Evolutionary conservation across 2,888 invertebrate species (phyloP).

Genomic region (Digitonthophagus gazella): DNA sequence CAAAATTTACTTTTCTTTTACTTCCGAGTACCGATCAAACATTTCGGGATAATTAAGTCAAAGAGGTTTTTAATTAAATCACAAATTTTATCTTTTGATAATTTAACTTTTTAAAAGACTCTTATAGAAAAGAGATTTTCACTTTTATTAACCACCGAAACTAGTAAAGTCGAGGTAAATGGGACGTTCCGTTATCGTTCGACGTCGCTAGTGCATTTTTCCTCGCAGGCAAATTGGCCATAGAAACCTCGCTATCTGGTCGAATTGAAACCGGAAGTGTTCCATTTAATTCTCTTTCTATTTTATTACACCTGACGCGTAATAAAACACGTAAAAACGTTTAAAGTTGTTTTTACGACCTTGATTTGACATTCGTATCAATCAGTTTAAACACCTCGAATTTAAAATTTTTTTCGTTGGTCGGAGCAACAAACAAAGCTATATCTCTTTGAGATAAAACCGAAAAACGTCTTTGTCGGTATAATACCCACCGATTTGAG

Average conservation of each 20-base stretch:
- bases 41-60: too few relatives aligned
- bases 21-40: neutral
- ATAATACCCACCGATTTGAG: neutral
- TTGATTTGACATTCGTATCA: neutral
- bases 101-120: too few relatives aligned
- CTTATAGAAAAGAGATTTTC: neutral
- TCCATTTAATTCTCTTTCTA: neutral
- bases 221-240: neutral
- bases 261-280: neutral
- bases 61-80: too few relatives aligned
- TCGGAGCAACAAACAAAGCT: neutral
- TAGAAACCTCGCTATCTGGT: neutral
- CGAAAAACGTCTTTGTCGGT: neutral
- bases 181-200: neutral
- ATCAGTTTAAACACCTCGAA: neutral
- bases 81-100: too few relatives aligned
- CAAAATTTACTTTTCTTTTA: slow-evolving; percentile 8
- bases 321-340: neutral
- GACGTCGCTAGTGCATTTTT: neutral
- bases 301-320: slow-evolving; percentile 1
- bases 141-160: neutral
- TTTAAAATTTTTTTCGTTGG: neutral
- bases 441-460: neutral
- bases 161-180: neutral
- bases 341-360: slow-evolving; percentile 1